These are phyloP conservation scores for Pampusana beccarii DNA, from an alignment of 2,113 vertebrate species.

Conservation along the genomic window DNA sequence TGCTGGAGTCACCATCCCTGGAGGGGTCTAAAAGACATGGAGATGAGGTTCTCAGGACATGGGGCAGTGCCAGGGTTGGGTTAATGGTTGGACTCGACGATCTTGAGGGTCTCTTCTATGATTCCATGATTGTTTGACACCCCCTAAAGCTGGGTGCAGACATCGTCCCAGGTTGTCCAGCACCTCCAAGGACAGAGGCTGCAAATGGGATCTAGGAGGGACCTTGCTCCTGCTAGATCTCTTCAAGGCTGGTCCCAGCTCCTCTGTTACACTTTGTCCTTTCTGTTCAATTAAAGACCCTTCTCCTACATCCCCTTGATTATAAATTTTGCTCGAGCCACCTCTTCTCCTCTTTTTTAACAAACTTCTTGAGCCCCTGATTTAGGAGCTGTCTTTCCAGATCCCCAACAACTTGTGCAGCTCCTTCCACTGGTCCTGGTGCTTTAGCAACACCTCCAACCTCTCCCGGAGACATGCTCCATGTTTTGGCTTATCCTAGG, in stretches of 20 bases:
- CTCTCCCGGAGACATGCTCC: not conserved
- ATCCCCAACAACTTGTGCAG: not conserved
- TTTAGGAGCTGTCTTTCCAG: not conserved
- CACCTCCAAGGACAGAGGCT: not conserved
- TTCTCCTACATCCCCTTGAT: not conserved
- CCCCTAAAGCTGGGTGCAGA: not conserved
- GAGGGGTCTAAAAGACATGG: too few species aligned
- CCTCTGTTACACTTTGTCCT: not conserved
- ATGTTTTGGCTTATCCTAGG: not conserved
- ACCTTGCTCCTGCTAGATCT: not conserved
- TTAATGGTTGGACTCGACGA: too few species aligned
- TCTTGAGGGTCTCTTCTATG: too few species aligned
- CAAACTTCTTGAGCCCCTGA: not conserved
- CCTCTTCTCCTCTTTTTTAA: not conserved
- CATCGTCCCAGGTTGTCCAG: fast-evolving
- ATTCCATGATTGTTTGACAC: not conserved
- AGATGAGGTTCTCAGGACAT: too few species aligned
- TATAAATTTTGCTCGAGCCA: not conserved
- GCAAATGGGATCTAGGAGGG: not conserved
- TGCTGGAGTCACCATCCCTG: too few species aligned
- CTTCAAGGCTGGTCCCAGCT: not conserved
- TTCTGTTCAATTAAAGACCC: not conserved
- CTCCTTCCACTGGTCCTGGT: not conserved
- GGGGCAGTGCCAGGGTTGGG: too few species aligned
- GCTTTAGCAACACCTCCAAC: not conserved